Percentiles rank a stretch among this genome's conserved stretches.
These are phyloP conservation scores for Elanus axillaris DNA, from an alignment of 2,113 vertebrate species.

Conservation along the genomic window DNA sequence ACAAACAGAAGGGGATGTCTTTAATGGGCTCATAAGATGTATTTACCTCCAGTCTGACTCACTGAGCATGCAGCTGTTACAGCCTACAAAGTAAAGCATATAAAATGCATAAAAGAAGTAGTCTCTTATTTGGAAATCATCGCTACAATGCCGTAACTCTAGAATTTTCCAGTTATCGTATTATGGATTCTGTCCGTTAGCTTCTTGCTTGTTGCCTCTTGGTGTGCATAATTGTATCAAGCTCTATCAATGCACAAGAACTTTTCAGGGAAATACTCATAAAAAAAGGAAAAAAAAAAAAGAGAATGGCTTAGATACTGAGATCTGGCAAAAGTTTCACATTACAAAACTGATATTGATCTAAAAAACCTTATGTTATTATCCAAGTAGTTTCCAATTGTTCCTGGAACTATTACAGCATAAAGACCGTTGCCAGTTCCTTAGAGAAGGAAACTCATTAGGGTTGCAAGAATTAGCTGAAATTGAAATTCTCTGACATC, in stretches of 20 bases:
- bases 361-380: constrained; percentile 65
- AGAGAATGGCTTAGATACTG: neutral
- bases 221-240: neutral
- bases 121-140: neutral
- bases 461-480: constrained; percentile 73
- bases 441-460: constrained; percentile 66
- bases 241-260: neutral
- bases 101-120: neutral
- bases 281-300: neutral
- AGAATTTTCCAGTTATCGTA: neutral
- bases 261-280: constrained; percentile 50
- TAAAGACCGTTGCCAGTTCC: constrained; percentile 64
- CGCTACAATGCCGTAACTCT: neutral
- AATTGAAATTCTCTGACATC: constrained; percentile 78
- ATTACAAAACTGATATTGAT: constrained; percentile 68
- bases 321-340: constrained; percentile 59
- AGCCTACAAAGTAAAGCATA: neutral
- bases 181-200: neutral
- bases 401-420: constrained; percentile 73
- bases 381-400: constrained; percentile 71
- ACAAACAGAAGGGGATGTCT: neutral
- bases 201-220: neutral
- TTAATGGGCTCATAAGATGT: neutral
- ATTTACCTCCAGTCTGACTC: neutral
- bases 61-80: neutral